A percentile compares a stretch with the other conserved stretches of the same genome.
Evolutionary conservation across 1,140 invertebrate species (phyloP).

Genomic region (Lepidurus couesii): DNA sequence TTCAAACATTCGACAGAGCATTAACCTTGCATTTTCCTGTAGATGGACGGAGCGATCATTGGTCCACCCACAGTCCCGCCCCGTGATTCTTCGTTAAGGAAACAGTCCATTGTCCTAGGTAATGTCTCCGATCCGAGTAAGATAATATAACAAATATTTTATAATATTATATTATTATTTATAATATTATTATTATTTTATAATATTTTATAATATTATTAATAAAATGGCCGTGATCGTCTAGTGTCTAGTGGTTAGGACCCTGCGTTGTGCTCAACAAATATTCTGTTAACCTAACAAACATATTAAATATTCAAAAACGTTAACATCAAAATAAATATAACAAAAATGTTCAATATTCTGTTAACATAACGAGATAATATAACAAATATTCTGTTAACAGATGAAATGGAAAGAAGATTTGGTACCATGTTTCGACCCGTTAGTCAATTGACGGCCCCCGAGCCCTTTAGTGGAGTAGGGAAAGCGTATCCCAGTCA

Average conservation of each 20-base stretch:
- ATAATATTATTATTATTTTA: no score
- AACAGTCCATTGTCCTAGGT: constrained; percentile 8
- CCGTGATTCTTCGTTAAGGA: background rate
- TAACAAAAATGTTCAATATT: no score
- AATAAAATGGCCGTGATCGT: no score
- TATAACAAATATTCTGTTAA: background rate
- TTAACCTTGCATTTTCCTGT: background rate
- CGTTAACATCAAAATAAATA: no score
- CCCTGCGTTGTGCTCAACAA: no score
- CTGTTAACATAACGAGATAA: no score
- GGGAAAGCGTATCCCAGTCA: background rate
- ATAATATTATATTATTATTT: no score
- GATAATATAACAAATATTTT: no score
- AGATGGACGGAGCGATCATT: background rate
- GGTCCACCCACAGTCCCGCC: background rate
- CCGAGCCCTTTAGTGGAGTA: background rate
- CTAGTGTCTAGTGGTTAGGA: no score
- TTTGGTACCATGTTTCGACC: constrained; percentile 10
- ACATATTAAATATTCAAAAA: no score
- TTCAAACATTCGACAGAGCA: background rate
- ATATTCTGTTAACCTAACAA: no score
- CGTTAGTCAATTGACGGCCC: background rate
- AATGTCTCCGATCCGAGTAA: background rate
- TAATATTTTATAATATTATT: no score
- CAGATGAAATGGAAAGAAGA: background rate